Percentiles rank a stretch among this genome's conserved stretches.
These are phyloP conservation scores for Acestrorhynchus altus DNA, from an alignment of 2,797 vertebrate genomes.

Conservation along the genomic window DNA sequence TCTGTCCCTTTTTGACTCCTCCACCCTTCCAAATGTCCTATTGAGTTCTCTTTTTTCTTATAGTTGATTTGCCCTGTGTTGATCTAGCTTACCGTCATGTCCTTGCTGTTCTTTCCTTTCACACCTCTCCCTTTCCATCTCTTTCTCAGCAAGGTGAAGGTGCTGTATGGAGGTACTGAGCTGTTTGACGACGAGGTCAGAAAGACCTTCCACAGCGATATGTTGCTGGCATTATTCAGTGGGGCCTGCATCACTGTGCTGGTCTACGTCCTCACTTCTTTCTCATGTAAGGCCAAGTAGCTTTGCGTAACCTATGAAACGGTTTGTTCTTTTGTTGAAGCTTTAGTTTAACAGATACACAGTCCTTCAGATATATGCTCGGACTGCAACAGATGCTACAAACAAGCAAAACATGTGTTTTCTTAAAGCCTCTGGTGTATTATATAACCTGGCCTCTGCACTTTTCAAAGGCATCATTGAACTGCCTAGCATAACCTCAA, in stretches of 20 bases:
- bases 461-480: constrained; percentile 4
- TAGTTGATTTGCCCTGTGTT: constrained; percentile 1
- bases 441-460: constrained; percentile 25
- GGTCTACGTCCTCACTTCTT: constrained; percentile 95
- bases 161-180: constrained; percentile 94
- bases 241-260: constrained; percentile 91
- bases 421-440: background rate
- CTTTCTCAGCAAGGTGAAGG: constrained; percentile 89
- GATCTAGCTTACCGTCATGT: background rate
- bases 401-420: constrained; percentile 1
- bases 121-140: background rate
- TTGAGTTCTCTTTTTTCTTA: background rate
- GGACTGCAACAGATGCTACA: background rate
- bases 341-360: background rate
- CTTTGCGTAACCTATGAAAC: background rate
- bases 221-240: constrained; percentile 94
- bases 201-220: constrained; percentile 95
- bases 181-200: constrained; percentile 97
- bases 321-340: background rate
- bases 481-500: constrained; percentile 12
- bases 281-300: constrained; percentile 84
- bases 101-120: constrained; percentile 21
- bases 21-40: background rate
- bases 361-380: background rate
- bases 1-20: background rate